phyloP scores from a whole-genome alignment of 2,888 invertebrate species.

The Cosmorhoe ocellata region DNA sequence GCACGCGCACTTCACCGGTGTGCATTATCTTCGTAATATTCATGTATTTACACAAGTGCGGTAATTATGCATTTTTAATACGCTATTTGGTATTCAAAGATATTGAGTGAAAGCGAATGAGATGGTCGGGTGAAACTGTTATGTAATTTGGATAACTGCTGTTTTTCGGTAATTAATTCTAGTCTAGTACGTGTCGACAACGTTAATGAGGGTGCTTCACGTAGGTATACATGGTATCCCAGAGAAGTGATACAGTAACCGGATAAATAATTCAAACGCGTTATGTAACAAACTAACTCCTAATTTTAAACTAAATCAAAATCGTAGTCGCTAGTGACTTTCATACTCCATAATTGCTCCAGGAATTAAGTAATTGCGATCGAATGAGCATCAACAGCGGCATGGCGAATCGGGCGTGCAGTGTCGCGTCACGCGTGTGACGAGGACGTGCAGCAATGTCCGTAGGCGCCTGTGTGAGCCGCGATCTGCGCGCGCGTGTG shows the following conservation, averaged over 20 bases:
- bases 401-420: conserved; percentile 11
- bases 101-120: conserved; percentile 22
- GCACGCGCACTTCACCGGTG: conserved; percentile 17
- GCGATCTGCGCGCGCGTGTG: conserved; percentile 14
- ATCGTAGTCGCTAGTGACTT: too few species aligned
- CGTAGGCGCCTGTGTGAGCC: conserved; percentile 1
- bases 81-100: conserved; percentile 13
- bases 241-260: too few species aligned
- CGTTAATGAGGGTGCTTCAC: not conserved
- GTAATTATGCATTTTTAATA: conserved; percentile 25
- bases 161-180: conserved; percentile 3
- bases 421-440: conserved; percentile 5
- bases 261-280: too few species aligned
- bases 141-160: conserved; percentile 8
- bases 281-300: too few species aligned
- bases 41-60: conserved; percentile 24
- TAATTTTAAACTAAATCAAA: too few species aligned
- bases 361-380: not conserved
- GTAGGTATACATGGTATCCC: too few species aligned
- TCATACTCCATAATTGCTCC: conserved; percentile 1
- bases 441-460: conserved; percentile 18
- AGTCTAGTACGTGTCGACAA: not conserved
- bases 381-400: not conserved
- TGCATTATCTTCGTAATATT: conserved; percentile 25
- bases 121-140: conserved; percentile 9